Evolutionary conservation across 2,888 invertebrate species (phyloP).

Genomic region (Drosophila acutilabella): DNA sequence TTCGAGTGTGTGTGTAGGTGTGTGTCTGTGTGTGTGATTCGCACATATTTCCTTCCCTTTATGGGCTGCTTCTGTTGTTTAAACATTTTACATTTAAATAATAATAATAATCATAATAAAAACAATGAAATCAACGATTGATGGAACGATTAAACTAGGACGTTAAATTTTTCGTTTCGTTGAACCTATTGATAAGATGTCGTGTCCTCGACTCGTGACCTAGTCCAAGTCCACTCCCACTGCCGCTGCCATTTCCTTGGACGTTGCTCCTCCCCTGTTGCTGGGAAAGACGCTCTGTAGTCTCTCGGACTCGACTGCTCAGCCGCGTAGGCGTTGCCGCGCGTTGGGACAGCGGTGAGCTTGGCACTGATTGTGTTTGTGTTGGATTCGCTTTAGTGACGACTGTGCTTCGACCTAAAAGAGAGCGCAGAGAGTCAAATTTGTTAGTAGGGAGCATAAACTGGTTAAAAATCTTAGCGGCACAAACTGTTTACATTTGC

Average conservation of each 20-base stretch:
- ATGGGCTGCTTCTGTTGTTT: constrained; percentile 34
- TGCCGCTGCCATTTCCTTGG: constrained; percentile 20
- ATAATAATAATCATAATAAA: constrained; percentile 39
- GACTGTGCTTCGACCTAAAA: constrained; percentile 24
- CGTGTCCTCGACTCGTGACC: constrained; percentile 65
- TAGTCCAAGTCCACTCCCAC: constrained; percentile 20
- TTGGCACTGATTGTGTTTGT: constrained; percentile 84
- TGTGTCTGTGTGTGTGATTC: constrained; percentile 32
- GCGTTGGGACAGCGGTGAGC: constrained; percentile 82
- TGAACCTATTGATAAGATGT: constrained; percentile 73
- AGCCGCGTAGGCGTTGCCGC: constrained; percentile 84
- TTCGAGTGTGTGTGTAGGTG: constrained; percentile 65
- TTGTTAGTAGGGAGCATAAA: neutral
- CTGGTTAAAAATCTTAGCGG: neutral
- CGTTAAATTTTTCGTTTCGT: constrained; percentile 77
- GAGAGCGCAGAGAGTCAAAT: constrained; percentile 1
- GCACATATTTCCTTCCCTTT: constrained; percentile 44
- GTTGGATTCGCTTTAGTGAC: constrained; percentile 54
- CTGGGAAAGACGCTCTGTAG: constrained; percentile 84
- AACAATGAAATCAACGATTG: constrained; percentile 40
- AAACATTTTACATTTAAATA: constrained; percentile 30
- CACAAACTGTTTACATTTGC: constrained; percentile 55
- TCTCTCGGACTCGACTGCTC: constrained; percentile 85
- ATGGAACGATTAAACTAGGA: constrained; percentile 60
- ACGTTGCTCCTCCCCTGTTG: constrained; percentile 75